Percentiles rank a stretch among this genome's conserved stretches.
Conservation (phyloP, 2,888 invertebrate genomes). For the Latrodectus hesperus region DNA sequence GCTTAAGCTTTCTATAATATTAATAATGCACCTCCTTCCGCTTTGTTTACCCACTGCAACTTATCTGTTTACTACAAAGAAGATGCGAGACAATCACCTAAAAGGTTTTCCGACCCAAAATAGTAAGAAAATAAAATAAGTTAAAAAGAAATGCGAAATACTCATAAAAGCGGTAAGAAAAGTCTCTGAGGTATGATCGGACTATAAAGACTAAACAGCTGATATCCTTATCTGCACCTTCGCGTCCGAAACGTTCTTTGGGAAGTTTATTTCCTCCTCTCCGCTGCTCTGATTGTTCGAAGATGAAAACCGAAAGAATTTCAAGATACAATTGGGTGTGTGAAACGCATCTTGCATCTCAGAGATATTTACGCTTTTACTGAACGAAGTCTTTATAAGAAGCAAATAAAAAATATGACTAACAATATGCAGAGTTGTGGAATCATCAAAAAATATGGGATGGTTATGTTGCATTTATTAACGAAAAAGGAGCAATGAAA, state of each 20-base stretch:
- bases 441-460: no score
- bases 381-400: no score
- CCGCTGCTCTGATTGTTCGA: no score
- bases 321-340: no score
- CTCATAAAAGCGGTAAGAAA: conserved; percentile 51
- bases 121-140: conserved; percentile 4
- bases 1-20: background rate
- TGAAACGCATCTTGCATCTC: no score
- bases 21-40: background rate
- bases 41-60: background rate
- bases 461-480: no score
- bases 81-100: conserved; percentile 59
- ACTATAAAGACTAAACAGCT: conserved; percentile 40
- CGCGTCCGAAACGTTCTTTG: background rate
- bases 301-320: no score
- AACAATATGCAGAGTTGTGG: no score
- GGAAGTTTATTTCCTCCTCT: background rate
- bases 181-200: conserved; percentile 54
- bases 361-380: no score
- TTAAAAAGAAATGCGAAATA: conserved; percentile 33
- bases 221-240: conserved; percentile 29
- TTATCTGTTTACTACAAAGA: conserved; percentile 29
- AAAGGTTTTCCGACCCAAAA: conserved; percentile 43
- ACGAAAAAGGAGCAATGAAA: no score
- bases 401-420: no score